Evolutionary conservation across 2,797 vertebrate genomes (phyloP), one percentile per base, ranked within the genome.

Genomic region (Anomalospiza imberbis): DNA sequence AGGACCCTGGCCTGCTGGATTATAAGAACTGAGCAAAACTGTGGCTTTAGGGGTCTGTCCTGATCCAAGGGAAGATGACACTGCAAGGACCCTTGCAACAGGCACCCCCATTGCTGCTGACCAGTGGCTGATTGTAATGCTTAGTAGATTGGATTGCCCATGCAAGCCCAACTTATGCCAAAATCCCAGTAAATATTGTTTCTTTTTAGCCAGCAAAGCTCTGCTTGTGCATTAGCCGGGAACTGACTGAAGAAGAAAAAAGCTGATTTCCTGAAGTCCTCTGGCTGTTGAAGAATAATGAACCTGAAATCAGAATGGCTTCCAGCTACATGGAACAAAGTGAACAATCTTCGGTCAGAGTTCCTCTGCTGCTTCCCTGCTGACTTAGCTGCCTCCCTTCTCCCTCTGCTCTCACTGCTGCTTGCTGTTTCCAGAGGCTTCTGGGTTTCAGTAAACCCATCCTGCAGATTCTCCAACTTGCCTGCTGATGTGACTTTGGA

Each of bases 101-200:
- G 47, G 53, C 31, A 45, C 2, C 7, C 6, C 10, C 14, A 10
- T 7, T 1, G 1, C 40, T 29, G 12, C 8, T 51, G 40, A 29
- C 19, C 48, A 76, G 51, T 4, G 6, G 17, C 51, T 2, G 1
- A 21, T 25, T 75, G 8, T 72, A 29, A 34, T 47, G 3, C 55
- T 54, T n/a, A 22, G 34, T 72, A 61, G 24, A 73, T 73, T 42
- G 70, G 48, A 45, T 50, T 79, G 15, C 34, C 17, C 15, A 11
- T 13, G 8, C 4, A n/a, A 78, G 8, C 7, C 11, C 63, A 86
- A 13, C 7, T 10, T 36, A 19, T 53, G 66, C 28, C 66, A 48
- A 36, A 31, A 44, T 44, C 51, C 29, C 32, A 28, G 34, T 24
- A 53, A n/a, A 17, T 51, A 26, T 4, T 45, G 73, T 88, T 91